These are phyloP conservation scores for Rhincodon typus DNA, from an alignment of 2,797 vertebrate species.

Conservation along the genomic window DNA sequence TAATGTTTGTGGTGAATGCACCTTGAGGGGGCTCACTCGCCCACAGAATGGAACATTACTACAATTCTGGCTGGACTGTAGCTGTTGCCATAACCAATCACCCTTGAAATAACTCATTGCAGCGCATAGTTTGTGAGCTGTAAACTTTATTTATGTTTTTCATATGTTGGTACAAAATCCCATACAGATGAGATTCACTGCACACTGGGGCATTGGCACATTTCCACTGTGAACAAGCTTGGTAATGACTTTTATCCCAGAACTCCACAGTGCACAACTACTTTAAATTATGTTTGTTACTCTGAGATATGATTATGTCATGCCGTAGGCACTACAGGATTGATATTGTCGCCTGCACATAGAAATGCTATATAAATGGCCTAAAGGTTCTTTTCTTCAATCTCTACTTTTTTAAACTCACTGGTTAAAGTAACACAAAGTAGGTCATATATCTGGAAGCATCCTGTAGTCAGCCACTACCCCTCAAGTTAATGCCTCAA, in stretches of 20 bases:
- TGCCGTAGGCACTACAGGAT: constrained; percentile 14
- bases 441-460: neutral
- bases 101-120: constrained; percentile 19
- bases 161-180: constrained; percentile 29
- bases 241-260: constrained; percentile 23
- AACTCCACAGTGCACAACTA: constrained; percentile 5
- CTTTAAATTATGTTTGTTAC: constrained; percentile 36
- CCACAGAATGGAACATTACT: neutral
- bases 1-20: neutral
- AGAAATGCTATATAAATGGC: neutral
- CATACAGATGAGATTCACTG: constrained; percentile 31
- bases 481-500: neutral
- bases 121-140: constrained; percentile 21
- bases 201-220: constrained; percentile 18
- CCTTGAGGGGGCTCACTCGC: neutral
- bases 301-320: constrained; percentile 27
- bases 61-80: constrained; percentile 4
- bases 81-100: constrained; percentile 12
- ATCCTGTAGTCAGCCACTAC: neutral
- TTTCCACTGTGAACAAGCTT: constrained; percentile 32
- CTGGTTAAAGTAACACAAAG: neutral
- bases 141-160: constrained; percentile 36
- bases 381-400: neutral
- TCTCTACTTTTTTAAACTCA: neutral
- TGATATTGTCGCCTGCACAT: constrained; percentile 27